A percentile compares a stretch with the other conserved stretches of the same genome.
These are phyloP conservation scores for Capitella teleta DNA, from an alignment of 1,140 invertebrate species.

Conservation along the genomic window DNA sequence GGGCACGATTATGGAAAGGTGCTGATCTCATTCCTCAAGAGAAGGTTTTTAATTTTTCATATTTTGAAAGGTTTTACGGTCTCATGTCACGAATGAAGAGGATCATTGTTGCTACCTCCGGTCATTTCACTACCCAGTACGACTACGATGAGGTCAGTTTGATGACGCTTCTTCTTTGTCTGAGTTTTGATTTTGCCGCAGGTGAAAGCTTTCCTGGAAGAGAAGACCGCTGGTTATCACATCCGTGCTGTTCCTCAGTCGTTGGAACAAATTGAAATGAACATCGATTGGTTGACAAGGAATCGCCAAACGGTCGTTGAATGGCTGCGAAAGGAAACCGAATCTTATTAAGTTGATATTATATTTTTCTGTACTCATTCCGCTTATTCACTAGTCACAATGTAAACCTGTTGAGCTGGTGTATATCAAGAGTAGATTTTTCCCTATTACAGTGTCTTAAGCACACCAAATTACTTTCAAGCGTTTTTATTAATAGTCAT, in stretches of 20 bases:
- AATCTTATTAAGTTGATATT: too few relatives aligned
- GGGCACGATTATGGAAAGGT: too few relatives aligned
- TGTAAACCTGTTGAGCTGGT: too few relatives aligned
- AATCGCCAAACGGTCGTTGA: constrained; percentile 52
- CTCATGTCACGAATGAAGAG: not conserved
- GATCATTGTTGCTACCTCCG: constrained; percentile 40
- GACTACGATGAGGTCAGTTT: constrained; percentile 57
- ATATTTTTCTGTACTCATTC: too few relatives aligned
- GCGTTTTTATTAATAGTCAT: too few relatives aligned
- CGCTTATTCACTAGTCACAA: too few relatives aligned
- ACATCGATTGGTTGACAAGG: constrained; percentile 62
- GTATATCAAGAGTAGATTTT: too few relatives aligned
- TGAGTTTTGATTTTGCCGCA: not conserved
- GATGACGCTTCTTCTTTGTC: not conserved
- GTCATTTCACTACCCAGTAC: constrained; percentile 58
- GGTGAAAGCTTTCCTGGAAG: constrained; percentile 3
- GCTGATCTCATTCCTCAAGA: too few relatives aligned
- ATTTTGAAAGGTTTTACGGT: too few relatives aligned
- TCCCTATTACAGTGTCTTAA: too few relatives aligned
- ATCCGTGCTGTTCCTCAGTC: constrained; percentile 50
- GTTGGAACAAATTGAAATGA: constrained; percentile 62
- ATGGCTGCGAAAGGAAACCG: constrained; percentile 44
- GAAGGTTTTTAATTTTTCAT: too few relatives aligned
- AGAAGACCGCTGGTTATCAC: not conserved
- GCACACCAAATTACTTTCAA: too few relatives aligned